Percentiles rank a stretch among this genome's conserved stretches.
Conservation (phyloP, 2,797 vertebrate species). For the Fundulus diaphanus region DNA sequence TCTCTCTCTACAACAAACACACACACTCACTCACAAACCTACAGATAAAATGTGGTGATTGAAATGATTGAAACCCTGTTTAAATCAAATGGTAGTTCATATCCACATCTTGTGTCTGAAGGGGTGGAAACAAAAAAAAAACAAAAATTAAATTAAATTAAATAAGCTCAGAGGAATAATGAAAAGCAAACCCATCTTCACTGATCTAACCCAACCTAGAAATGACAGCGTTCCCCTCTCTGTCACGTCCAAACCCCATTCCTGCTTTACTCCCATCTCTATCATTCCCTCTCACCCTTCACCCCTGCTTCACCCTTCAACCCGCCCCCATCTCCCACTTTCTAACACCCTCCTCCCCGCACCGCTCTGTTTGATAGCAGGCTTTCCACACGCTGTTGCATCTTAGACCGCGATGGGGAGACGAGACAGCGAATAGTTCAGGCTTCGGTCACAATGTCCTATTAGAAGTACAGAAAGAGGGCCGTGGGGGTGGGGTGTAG, state of each 20-base stretch:
- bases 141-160: constrained; percentile 58
- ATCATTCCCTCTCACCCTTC: constrained; percentile 3
- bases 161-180: constrained; percentile 77
- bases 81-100: constrained; percentile 79
- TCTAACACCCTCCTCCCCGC: constrained; percentile 12
- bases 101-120: constrained; percentile 76
- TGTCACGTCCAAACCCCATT: constrained; percentile 48
- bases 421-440: constrained; percentile 40
- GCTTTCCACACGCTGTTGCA: constrained; percentile 32
- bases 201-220: constrained; percentile 75
- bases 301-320: constrained; percentile 49
- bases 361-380: constrained; percentile 30
- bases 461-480: constrained; percentile 61
- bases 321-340: constrained; percentile 31
- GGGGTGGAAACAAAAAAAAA: constrained; percentile 72
- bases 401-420: constrained; percentile 17
- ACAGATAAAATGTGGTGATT: constrained; percentile 80
- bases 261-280: constrained; percentile 28
- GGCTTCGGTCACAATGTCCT: constrained; percentile 62
- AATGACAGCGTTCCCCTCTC: constrained; percentile 70
- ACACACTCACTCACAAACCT: constrained; percentile 70
- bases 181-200: constrained; percentile 78
- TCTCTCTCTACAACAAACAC: constrained; percentile 32
- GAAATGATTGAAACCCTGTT: constrained; percentile 79
- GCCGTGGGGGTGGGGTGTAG: no score